These are phyloP conservation scores for Dermolepida albohirtum DNA, from an alignment of 2,888 invertebrate species.

Conservation along the genomic window DNA sequence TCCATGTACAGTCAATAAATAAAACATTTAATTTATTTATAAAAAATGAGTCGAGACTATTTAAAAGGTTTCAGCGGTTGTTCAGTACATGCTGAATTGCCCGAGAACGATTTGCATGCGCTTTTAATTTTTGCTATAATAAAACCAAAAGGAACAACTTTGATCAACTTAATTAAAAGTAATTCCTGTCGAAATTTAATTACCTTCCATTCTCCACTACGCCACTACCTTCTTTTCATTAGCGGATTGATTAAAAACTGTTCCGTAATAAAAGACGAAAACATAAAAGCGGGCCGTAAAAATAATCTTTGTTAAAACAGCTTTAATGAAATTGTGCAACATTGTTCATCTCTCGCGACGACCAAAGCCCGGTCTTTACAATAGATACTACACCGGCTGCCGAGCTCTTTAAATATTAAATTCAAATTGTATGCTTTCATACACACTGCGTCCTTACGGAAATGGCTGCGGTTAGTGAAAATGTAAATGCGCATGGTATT, in stretches of 20 bases:
- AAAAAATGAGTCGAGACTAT: too few relatives aligned
- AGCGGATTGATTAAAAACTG: conserved; percentile 27
- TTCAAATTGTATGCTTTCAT: not conserved
- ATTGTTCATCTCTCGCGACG: conserved; percentile 4
- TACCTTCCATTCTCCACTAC: not conserved
- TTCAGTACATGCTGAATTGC: too few relatives aligned
- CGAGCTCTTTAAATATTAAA: conserved; percentile 22
- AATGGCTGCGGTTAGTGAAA: not conserved
- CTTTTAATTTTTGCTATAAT: too few relatives aligned
- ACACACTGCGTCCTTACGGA: not conserved
- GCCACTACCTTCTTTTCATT: conserved; percentile 18
- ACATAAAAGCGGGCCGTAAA: conserved; percentile 23
- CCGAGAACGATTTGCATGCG: too few relatives aligned
- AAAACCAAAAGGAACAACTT: too few relatives aligned
- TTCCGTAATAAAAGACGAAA: conserved; percentile 17
- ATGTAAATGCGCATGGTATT: conserved; percentile 2
- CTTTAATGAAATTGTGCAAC: conserved; percentile 22
- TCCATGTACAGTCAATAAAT: too few relatives aligned
- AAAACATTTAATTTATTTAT: too few relatives aligned
- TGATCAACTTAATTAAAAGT: not conserved
- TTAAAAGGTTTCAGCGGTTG: too few relatives aligned
- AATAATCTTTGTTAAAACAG: conserved; percentile 35
- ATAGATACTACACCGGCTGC: not conserved
- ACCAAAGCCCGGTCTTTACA: conserved; percentile 15
- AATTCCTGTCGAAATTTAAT: conserved; percentile 18